Evolutionary conservation across 2,888 invertebrate genomes (phyloP), one percentile per base, ranked within the genome.

Genomic region (Cephus spinipes): DNA sequence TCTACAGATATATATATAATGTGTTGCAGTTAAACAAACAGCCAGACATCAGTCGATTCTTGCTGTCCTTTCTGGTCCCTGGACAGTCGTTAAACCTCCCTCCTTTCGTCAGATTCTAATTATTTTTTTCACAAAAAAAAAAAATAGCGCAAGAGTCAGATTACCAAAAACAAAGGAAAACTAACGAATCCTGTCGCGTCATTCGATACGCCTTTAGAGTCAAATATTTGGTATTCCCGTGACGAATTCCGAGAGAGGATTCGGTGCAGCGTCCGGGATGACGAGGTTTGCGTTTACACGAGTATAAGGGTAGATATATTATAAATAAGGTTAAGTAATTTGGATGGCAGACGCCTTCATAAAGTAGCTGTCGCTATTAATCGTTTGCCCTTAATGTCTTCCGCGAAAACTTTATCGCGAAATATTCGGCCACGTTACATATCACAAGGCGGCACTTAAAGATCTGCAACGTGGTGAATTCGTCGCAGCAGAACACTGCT

Each of bases 401-500:
- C 23, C 55, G 55, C 55, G 23, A 55, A 23, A 15, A 33, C 32
- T 15, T 71, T 71, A 71, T 71, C 32, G 33, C 71, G 71, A 71
- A 71, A 71, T 71, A 71, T 33, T 33, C 32, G 30, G 9, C 32
- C 71, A 33, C n/a, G 68, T 78, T 74, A 81, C 82, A 83, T 86
- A 87, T 88, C 87, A 85, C 83, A 86, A 87, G 83, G 84, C 83
- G 80, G 83, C 82, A 84, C 87, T 88, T 82, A 81, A 87, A 81
- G 85, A 88, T 87, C 84, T 86, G 88, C 88, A 87, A 88, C 85
- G 87, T 87, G 84, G 87, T 87, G 84, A 84, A 85, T 87, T 84
- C 77, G 82, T 77, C 31, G 78, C 78, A 75, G 78, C 71, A 73
- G 83, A 78, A 55, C 55, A 23, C 55, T 85, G 88, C 88, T 85